Base-by-base conservation (phyloP, 1,140 invertebrate genomes). In the Homalodisca vitripennis region DNA sequence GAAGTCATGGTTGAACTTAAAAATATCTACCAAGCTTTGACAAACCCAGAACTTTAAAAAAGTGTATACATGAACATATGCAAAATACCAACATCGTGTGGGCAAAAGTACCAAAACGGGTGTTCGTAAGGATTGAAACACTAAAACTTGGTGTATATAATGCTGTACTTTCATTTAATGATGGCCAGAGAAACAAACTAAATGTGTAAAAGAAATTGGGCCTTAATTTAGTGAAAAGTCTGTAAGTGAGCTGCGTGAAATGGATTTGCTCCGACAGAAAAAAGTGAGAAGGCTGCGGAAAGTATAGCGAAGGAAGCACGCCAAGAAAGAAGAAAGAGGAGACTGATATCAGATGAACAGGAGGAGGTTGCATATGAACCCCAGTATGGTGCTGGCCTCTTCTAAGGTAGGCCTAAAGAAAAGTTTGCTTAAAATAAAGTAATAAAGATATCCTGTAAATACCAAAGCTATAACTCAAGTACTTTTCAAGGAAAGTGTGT, bases 31-130 rank as follows among this genome's bases (percentile, higher is more conserved):
- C 12, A 53, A 53, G 48, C 48, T 6, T 20, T 53, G 22, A 53
- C 48, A 53, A 41, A 41, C 34, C 34, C 6, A 10, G 34, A 41
- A 41, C 34, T 41, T 41, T 41, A 17, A 41, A 41, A 68, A 67
- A 70, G 26, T 74, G 74, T 65, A 20, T 70, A 1, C 60, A 55
- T 27, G 72, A 67, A 20, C 62, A 66, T 3, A 74, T 68, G 13
- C 72, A 73, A 64, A 75, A 75, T 29, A 51, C 60, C 10, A 74
- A 55, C 41, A 48, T 73, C 48, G 71, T 75, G 55, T 75, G 73
- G 75, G 64, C 69, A n/a, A 68, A 55, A 51, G 69, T 68, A 55
- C 72, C 72, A 32, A 76, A 76, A 48, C 41, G 68, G 60, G 53
- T 65, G 6, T 75, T 74, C 60, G 69, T 70, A 62, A 64, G 57